Percentiles rank a stretch among this genome's conserved stretches.
phyloP scores from a whole-genome alignment of 2,113 vertebrate species.

The Picathartes gymnocephalus region DNA sequence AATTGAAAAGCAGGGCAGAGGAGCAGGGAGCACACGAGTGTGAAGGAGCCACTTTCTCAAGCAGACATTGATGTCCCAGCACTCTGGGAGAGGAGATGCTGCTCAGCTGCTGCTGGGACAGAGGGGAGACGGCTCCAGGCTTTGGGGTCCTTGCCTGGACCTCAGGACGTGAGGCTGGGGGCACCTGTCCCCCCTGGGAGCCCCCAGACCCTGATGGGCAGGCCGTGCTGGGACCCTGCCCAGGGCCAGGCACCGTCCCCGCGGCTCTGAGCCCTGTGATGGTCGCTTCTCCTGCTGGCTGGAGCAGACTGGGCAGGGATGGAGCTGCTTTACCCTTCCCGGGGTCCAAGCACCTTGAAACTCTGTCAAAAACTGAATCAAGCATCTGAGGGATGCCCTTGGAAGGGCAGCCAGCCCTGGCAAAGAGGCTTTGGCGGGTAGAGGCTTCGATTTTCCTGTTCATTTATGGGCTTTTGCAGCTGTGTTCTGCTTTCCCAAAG shows the following conservation, averaged over 20 bases:
- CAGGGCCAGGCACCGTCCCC: fast-evolving
- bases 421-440: not conserved
- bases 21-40: not conserved
- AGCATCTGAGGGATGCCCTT: not conserved
- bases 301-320: not conserved
- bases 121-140: not conserved
- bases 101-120: not conserved
- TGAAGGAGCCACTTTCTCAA: not conserved
- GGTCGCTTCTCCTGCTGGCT: fast-evolving
- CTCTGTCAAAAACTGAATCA: not conserved
- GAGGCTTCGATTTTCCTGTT: not conserved
- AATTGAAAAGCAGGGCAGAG: constrained; percentile 52
- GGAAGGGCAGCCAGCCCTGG: not conserved
- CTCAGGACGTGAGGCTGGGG: not conserved
- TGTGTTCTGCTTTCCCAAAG: not conserved
- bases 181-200: not conserved
- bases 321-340: not conserved
- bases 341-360: not conserved
- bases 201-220: not conserved
- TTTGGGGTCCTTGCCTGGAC: not conserved
- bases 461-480: not conserved
- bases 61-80: not conserved
- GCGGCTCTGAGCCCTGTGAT: fast-evolving
- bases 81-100: not conserved
- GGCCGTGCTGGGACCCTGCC: not conserved